These are phyloP conservation scores for Leucophenga montana DNA, from an alignment of 2,888 invertebrate genomes.

Conservation along the genomic window DNA sequence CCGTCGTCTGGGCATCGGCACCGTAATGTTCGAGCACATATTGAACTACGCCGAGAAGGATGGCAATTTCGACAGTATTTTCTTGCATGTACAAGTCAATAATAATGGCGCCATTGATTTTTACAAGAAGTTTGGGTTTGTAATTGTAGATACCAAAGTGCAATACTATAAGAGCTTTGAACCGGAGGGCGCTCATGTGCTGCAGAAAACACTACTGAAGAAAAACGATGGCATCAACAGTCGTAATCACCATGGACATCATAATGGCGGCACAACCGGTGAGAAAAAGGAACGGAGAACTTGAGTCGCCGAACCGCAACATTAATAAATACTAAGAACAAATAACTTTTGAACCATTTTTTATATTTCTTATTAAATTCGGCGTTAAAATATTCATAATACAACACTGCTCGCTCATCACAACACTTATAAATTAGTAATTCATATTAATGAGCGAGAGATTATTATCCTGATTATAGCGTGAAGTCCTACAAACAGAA, in stretches of 20 bases:
- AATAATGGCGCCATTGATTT: slow-evolving; percentile 98
- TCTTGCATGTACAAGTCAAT: slow-evolving; percentile 98
- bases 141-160: slow-evolving; percentile 97
- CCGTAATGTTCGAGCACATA: slow-evolving; percentile 97
- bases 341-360: too few species aligned
- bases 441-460: too few species aligned
- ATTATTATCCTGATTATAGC: too few species aligned
- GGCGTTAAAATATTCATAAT: too few species aligned
- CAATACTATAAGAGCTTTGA: slow-evolving; percentile 99
- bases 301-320: slow-evolving; percentile 29
- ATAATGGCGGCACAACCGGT: slow-evolving; percentile 60
- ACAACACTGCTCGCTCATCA: too few species aligned
- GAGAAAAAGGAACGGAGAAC: slow-evolving; percentile 64
- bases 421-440: too few species aligned
- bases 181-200: slow-evolving; percentile 97
- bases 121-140: slow-evolving; percentile 99
- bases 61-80: slow-evolving; percentile 97
- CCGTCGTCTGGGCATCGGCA: slow-evolving; percentile 94
- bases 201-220: slow-evolving; percentile 89
- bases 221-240: slow-evolving; percentile 48
- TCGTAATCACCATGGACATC: slow-evolving; percentile 44
- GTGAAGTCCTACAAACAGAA: too few species aligned
- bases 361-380: too few species aligned
- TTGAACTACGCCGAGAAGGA: slow-evolving; percentile 95
- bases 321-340: too few species aligned